Evolutionary conservation across 2,113 vertebrate species (phyloP).

Genomic region (Sardina pilchardus): DNA sequence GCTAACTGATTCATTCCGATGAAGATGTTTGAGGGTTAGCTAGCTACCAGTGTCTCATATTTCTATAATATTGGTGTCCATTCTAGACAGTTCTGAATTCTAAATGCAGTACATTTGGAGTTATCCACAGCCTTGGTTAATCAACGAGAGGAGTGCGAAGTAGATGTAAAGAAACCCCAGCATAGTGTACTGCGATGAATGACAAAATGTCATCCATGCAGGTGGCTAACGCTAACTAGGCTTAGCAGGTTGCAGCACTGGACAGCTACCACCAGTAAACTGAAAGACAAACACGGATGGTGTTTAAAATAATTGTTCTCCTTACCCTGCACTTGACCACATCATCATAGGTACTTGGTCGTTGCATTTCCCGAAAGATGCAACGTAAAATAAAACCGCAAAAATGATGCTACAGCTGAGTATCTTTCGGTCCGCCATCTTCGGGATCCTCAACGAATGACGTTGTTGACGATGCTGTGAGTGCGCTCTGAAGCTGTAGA

Average conservation of each 20-base stretch:
- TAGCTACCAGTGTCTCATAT: neutral
- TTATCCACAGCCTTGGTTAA: neutral
- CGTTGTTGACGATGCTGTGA: neutral
- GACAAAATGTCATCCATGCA: neutral
- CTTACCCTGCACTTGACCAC: conserved; percentile 79
- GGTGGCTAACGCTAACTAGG: neutral
- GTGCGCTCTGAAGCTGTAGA: neutral
- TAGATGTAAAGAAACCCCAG: neutral
- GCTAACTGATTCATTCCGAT: neutral
- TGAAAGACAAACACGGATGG: neutral
- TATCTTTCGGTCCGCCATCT: conserved; percentile 60
- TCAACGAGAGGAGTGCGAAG: neutral
- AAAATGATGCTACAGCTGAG: conserved; percentile 26
- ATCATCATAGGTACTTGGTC: conserved; percentile 79
- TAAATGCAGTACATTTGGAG: neutral
- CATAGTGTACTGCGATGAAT: neutral
- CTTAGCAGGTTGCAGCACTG: conserved; percentile 9
- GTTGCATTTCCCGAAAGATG: conserved; percentile 39
- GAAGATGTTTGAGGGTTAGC: neutral
- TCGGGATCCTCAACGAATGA: conserved; percentile 34
- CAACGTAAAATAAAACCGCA: conserved; percentile 36
- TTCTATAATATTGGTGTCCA: neutral
- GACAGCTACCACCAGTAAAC: neutral
- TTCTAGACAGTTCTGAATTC: neutral
- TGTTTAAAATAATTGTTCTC: neutral